Base-by-base conservation (phyloP, 2,888 invertebrate species). In the Plagiodera versicolora region DNA sequence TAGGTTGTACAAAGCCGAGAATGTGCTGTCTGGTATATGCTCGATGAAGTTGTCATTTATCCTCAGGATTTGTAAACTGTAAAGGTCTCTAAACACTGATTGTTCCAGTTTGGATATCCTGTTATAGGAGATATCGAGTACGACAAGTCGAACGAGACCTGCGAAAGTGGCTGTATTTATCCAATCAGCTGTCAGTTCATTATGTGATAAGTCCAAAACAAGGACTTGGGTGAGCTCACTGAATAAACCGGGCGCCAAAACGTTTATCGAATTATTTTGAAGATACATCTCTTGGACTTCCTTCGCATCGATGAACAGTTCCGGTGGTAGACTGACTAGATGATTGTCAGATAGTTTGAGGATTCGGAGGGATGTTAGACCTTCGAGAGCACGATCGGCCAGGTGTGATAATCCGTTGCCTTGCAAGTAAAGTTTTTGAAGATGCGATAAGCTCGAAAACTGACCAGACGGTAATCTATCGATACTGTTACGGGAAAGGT, bases 111-210 rank as follows among this genome's bases (percentile, higher is more conserved):
- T 88, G 10, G 85, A 85, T 63, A 94, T 87, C 70, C 87, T 83
- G 77, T 94, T 94, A 76, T 86, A 86, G 49, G 91, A 90, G 67
- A 92, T 83, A 76, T 92, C 91, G 61, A 94, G 81, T 67, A 90
- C 89, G 20, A 91, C 88, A 11, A 94, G 83, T 61, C 91, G 84
- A 70, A 90, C 87, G 44, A 93, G 82, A 69, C 91, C 91, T 50
- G 87, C 83, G 78, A 93, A 92, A 10, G 92, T 92, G 1, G 88
- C 89, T 18, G 91, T 86, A 76, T 90, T 91, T 64, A 91, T 89
- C 91, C 91, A 91, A 75, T 91, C 92, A 50, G 90, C 87, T 2
- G 90, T 89, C 63, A 94, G 81, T 79, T 91, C 90, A 77, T 92
- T 92, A 70, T 87, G 86, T 24, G 91, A 90, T 71, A 92, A 80